Conservation (phyloP, 2,797 vertebrate genomes). For the Gambusia yucatana region DNA sequence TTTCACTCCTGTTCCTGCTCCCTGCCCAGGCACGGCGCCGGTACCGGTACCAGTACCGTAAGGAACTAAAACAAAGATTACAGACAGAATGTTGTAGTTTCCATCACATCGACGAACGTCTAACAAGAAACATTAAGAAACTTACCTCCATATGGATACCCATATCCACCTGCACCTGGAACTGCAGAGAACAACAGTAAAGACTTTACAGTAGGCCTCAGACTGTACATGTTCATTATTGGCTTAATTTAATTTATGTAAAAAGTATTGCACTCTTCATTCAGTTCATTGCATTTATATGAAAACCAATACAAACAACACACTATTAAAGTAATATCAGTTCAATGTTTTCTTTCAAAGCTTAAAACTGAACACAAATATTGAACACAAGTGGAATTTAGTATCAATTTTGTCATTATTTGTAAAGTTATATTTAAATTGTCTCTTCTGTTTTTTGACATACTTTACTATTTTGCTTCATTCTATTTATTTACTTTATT, state of each 20-base stretch:
- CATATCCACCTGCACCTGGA: conserved; percentile 43
- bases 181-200: neutral
- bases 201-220: neutral
- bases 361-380: neutral
- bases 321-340: neutral
- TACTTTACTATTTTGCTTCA: neutral
- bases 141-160: conserved; percentile 68
- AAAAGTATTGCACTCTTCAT: neutral
- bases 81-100: neutral
- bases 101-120: neutral
- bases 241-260: neutral
- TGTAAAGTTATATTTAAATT: neutral
- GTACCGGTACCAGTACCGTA: conserved; percentile 32
- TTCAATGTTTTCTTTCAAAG: neutral
- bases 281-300: neutral
- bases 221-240: neutral
- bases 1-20: conserved; percentile 59
- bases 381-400: neutral
- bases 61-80: conserved; percentile 42
- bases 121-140: neutral
- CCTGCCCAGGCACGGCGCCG: conserved; percentile 43
- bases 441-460: neutral
- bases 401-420: neutral
- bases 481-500: neutral
- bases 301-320: neutral